Base-by-base conservation (phyloP, 2,113 vertebrate genomes). In the Barbus barbus region DNA sequence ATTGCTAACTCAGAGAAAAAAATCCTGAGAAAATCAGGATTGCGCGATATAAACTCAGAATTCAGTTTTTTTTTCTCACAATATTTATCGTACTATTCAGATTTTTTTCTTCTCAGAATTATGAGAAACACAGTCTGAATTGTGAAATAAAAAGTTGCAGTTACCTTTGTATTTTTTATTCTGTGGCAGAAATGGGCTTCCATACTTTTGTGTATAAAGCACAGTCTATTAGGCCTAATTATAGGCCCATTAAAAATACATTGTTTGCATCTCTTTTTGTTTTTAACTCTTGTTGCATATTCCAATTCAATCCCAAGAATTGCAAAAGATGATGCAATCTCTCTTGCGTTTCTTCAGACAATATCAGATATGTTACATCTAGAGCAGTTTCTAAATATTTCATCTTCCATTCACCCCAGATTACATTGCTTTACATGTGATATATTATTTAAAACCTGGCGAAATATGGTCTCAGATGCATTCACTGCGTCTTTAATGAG, bases 371-470 rank as follows among this genome's bases (percentile, higher is more conserved):
- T 44, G 26, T 53, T 60, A 51, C 71, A 44, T 79, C 51, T 14
- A 13, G 44, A 44, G 72, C n/a, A n/a, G 44, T 33, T 76, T 22
- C 53, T 65, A 73, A 78, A 78, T 26, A 65, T 78, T 84, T 84
- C 6, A 67, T 67, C 31, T 67, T 65, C 28, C 31, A 82, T 71
- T 56, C 75, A 60, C 75, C 79, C 24, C 26, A 77, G 71, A 81
- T 84, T 84, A 69, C 82, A 81, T 38, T 22, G 81, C 56, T 73
- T 77, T 63, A 71, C 72, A 77, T 84, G 33, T 77, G 51, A 81
- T 84, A 48, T 82, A 51, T 84, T 82, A 84, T 87, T 87, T 81
- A 78, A 58, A 77, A 44, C 48, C 72, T 41, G 67, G 58, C 5
- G 24, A 41, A 31, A 78, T 79, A 56, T 36, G 65, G 72, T 80